A percentile compares a stretch with the other conserved stretches of the same genome.
Evolutionary conservation across 2,888 invertebrate species (phyloP).

Genomic region (Clistopyga incitator): DNA sequence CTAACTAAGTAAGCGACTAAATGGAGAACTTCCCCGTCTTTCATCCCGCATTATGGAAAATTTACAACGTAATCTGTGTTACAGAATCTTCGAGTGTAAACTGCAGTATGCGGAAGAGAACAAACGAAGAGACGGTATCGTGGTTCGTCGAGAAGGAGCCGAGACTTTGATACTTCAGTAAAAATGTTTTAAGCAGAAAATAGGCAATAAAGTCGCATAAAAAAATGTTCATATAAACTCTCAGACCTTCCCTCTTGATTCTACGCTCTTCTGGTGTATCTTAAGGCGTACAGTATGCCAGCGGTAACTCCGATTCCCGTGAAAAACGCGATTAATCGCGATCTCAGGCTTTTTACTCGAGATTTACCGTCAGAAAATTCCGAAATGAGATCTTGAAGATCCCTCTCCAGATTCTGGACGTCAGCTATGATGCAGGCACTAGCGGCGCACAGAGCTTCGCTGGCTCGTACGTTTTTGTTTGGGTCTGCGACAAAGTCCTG

Average conservation of each 20-base stretch:
- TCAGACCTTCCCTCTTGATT: not conserved
- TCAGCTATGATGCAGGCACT: conserved; percentile 67
- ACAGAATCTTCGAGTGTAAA: conserved; percentile 86
- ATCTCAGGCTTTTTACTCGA: not conserved
- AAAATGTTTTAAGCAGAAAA: conserved; percentile 42
- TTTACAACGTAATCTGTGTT: conserved; percentile 72
- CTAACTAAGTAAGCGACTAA: conserved; percentile 74
- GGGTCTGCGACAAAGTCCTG: conserved; percentile 70
- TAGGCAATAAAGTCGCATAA: conserved; percentile 18
- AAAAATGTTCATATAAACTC: not conserved
- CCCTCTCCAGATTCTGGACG: conserved; percentile 64
- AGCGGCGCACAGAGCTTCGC: conserved; percentile 67
- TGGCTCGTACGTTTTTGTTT: conserved; percentile 69
- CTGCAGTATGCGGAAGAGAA: conserved; percentile 85
- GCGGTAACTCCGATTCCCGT: conserved; percentile 55
- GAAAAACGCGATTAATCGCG: conserved; percentile 21
- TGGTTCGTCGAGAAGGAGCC: conserved; percentile 87
- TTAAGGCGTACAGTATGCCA: conserved; percentile 45
- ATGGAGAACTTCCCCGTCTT: not conserved
- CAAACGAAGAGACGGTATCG: conserved; percentile 85
- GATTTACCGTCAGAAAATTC: conserved; percentile 23
- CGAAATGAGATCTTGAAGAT: conserved; percentile 60
- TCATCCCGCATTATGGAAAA: not conserved
- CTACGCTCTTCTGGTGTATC: conserved; percentile 35
- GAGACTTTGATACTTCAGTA: conserved; percentile 86